These are phyloP conservation scores for Carollia perspicillata DNA, from an alignment of 2,113 vertebrate genomes.

Conservation along the genomic window DNA sequence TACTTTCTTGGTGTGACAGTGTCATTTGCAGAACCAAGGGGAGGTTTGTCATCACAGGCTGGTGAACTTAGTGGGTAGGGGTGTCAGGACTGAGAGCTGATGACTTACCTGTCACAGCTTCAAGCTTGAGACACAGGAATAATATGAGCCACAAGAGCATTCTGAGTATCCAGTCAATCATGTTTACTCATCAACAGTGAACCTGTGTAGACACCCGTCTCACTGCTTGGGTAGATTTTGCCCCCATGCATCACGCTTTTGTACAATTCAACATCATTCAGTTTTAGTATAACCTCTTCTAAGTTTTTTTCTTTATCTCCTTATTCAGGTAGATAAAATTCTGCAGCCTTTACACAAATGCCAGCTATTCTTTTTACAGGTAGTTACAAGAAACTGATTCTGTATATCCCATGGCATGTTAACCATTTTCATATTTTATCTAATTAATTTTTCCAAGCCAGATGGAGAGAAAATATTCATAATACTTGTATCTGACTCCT, in stretches of 20 bases:
- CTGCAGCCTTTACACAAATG: background rate
- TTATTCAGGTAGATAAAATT: background rate
- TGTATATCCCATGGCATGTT: background rate
- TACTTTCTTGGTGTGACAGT: background rate
- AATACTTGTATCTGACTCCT: background rate
- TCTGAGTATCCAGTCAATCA: background rate
- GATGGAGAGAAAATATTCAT: background rate
- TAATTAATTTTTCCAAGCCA: background rate
- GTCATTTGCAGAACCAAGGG: background rate
- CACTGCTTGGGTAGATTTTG: background rate
- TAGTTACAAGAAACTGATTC: background rate
- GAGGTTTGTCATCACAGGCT: background rate
- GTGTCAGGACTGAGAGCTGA: background rate
- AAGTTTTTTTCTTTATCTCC: background rate
- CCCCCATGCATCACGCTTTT: background rate
- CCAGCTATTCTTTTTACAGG: background rate
- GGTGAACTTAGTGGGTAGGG: background rate
- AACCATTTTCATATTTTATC: background rate
- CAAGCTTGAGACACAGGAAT: background rate
- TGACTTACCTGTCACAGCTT: background rate
- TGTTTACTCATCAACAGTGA: background rate
- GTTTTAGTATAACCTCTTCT: background rate
- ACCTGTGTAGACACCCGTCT: background rate
- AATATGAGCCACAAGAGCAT: background rate
- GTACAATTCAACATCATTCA: background rate